phyloP scores from a whole-genome alignment of 2,113 vertebrate genomes.

The Salvelinus fontinalis region DNA sequence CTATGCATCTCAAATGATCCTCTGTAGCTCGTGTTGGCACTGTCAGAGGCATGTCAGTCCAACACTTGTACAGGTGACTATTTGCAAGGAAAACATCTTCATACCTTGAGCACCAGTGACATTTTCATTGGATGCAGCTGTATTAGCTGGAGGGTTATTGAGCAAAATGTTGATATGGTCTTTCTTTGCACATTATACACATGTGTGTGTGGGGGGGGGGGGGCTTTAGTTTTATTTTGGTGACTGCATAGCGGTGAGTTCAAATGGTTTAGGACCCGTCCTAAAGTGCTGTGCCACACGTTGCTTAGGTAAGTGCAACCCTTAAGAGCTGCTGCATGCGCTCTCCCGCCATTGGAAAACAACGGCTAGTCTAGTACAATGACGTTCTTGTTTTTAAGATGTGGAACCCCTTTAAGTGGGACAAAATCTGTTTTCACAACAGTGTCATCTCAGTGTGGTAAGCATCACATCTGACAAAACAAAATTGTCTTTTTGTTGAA shows the following conservation, averaged over 20 bases:
- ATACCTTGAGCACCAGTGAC: background rate
- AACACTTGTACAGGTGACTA: slow-evolving; percentile 8
- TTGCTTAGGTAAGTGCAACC: no score
- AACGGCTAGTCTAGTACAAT: no score
- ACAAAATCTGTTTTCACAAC: no score
- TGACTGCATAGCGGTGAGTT: background rate
- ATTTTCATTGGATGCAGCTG: slow-evolving; percentile 8
- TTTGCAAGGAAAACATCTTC: slow-evolving; percentile 17
- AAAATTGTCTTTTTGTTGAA: no score
- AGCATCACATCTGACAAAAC: no score
- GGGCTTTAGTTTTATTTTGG: background rate
- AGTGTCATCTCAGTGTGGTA: no score
- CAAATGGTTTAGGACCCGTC: no score
- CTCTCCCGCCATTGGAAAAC: no score
- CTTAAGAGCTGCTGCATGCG: no score
- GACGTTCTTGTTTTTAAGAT: no score
- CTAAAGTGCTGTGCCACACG: no score
- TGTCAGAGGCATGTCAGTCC: background rate
- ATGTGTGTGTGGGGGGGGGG: background rate
- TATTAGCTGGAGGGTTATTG: background rate
- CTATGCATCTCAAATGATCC: slow-evolving; percentile 5
- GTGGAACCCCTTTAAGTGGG: no score
- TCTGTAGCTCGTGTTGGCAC: slow-evolving; percentile 9
- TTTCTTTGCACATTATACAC: background rate
- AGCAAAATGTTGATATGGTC: background rate